Conservation (phyloP, 2,888 invertebrate species). For the Perizoma affinitatum region DNA sequence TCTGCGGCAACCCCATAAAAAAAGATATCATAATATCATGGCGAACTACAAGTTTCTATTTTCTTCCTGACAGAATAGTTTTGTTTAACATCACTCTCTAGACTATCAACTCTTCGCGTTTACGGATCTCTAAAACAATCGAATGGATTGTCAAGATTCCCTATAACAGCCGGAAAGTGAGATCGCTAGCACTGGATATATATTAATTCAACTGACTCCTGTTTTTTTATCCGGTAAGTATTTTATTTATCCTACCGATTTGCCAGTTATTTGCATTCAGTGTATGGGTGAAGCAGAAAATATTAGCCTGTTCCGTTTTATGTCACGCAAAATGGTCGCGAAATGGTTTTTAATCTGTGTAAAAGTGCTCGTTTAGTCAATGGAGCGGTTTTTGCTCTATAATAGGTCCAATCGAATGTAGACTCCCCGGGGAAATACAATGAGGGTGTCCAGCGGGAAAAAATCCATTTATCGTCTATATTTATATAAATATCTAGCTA, state of each 20-base stretch:
- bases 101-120: too few relatives aligned
- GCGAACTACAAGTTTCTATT: too few relatives aligned
- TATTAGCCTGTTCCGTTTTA: constrained; percentile 15
- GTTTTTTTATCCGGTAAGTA: constrained; percentile 8
- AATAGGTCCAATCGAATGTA: background rate
- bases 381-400: constrained; percentile 1
- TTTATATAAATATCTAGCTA: too few relatives aligned
- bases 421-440: too few relatives aligned
- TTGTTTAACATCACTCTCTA: too few relatives aligned
- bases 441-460: too few relatives aligned
- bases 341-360: constrained; percentile 14
- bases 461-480: too few relatives aligned
- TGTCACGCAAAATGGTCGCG: constrained; percentile 16
- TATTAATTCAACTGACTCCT: constrained; percentile 18
- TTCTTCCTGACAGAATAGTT: too few relatives aligned
- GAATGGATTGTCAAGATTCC: constrained; percentile 15
- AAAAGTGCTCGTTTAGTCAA: background rate
- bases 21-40: too few relatives aligned
- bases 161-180: constrained; percentile 6
- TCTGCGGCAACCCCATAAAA: too few relatives aligned
- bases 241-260: constrained; percentile 15
- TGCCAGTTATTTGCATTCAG: constrained; percentile 18
- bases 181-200: constrained; percentile 22
- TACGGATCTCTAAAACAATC: constrained; percentile 9
- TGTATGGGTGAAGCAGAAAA: constrained; percentile 7